Percentiles rank a stretch among this genome's conserved stretches.
phyloP scores from a whole-genome alignment of 2,888 invertebrate genomes.

The Polyploca ridens region DNA sequence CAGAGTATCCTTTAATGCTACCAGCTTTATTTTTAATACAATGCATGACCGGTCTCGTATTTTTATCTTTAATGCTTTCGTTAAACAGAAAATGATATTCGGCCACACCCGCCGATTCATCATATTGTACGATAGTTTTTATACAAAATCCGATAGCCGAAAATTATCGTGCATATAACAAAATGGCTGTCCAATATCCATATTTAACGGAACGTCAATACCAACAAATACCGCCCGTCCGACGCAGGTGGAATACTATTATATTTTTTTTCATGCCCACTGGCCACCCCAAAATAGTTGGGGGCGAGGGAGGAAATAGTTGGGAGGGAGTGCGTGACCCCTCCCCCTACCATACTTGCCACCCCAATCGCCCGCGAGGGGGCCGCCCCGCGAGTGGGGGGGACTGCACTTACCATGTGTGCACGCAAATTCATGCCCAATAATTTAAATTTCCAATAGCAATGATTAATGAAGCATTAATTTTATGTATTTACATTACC shows the following conservation, averaged over 20 bases:
- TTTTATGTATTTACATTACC: slow-evolving; percentile 51
- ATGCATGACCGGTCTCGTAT: no score
- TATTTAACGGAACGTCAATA: slow-evolving; percentile 72
- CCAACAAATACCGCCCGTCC: slow-evolving; percentile 65
- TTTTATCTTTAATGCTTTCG: neutral
- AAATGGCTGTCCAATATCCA: slow-evolving; percentile 74
- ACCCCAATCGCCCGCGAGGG: slow-evolving; percentile 2
- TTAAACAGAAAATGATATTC: neutral
- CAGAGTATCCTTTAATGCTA: no score
- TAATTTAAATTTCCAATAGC: slow-evolving; percentile 82
- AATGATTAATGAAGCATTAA: slow-evolving; percentile 76
- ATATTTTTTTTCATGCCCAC: slow-evolving; percentile 75
- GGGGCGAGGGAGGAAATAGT: slow-evolving; percentile 65
- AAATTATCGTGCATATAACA: slow-evolving; percentile 58
- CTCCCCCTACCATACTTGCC: slow-evolving; percentile 37
- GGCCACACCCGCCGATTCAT: neutral
- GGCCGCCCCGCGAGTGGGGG: slow-evolving; percentile 32
- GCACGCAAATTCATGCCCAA: slow-evolving; percentile 81
- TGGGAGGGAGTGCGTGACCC: slow-evolving; percentile 72
- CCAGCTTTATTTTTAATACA: no score
- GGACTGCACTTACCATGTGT: slow-evolving; percentile 73
- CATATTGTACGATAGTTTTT: neutral
- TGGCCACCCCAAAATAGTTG: slow-evolving; percentile 80
- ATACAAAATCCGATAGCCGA: slow-evolving; percentile 21
- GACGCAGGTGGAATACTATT: slow-evolving; percentile 80